These are phyloP conservation scores for Temnothorax rugatulus DNA, from an alignment of 2,888 invertebrate species.

Conservation along the genomic window DNA sequence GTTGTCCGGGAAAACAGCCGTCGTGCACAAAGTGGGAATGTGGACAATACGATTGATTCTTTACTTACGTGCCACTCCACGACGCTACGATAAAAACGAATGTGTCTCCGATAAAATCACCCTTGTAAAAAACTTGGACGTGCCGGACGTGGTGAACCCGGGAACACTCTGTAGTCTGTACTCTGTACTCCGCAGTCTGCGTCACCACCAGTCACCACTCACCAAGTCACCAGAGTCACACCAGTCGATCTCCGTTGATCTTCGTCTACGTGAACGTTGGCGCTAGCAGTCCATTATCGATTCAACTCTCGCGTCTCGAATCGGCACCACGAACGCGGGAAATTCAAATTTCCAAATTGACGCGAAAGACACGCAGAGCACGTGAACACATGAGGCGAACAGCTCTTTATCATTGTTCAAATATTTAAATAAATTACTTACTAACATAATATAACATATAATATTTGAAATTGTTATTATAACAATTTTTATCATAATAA, in stretches of 20 bases:
- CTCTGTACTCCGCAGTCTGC: neutral
- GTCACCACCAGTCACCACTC: neutral
- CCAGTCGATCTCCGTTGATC: neutral
- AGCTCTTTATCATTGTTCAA: neutral
- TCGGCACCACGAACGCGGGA: neutral
- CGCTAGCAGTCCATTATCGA: conserved; percentile 1
- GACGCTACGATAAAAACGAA: neutral
- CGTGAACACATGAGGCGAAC: neutral
- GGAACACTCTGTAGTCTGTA: too few species aligned
- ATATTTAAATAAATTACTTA: neutral
- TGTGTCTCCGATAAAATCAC: neutral
- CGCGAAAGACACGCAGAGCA: neutral
- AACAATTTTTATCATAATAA: too few species aligned
- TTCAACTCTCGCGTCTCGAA: conserved; percentile 1
- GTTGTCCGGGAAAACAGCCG: neutral
- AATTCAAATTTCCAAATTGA: neutral
- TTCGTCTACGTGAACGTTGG: neutral
- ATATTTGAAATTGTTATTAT: too few species aligned
- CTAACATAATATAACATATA: too few species aligned
- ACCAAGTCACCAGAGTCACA: too few species aligned
- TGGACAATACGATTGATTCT: neutral
- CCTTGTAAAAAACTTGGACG: too few species aligned
- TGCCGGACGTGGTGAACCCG: neutral
- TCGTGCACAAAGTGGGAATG: neutral
- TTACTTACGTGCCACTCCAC: neutral